Base-by-base conservation (phyloP, 1,140 invertebrate species). In the Pissodes strobi region DNA sequence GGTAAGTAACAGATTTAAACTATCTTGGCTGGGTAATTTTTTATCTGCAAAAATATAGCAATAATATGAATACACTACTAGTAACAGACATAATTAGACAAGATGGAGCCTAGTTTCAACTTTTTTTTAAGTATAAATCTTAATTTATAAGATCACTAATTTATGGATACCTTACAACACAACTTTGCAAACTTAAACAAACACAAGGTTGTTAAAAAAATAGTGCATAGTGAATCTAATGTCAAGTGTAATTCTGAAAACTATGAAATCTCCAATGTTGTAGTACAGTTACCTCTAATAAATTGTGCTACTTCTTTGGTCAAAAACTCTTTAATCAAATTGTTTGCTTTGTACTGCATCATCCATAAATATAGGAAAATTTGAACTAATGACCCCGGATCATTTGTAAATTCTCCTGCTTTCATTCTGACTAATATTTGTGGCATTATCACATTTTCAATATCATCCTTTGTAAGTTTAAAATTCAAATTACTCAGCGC, bases 321-420 rank as follows among this genome's bases (percentile, higher is more conserved):
- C 18, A 76, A 61, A 49, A 62, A 51, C 53, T 61, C 58, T 45
- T 68, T 63, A 43, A 78, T 63, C 18, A 78, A 46, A 37, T 72
- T 64, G 34, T 57, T 43, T 25, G 74, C 55, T 43, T 69, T 69
- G 58, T 73, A 76, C 34, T 72, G 69, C 41, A 74, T 62, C 60
- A 75, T 75, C 76, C 76, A 78, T 22, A 77, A 58, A 69, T 76
- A 77, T 21, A 75, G 64, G 37, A 68, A 41, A 12, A 66, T 68
- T 53, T 78, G 73, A 12, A 75, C 25, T 6, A 77, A 45, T 19
- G 51, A 41, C 10, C 58, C 58, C 6, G 46, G 30, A 49, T 75
- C 69, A 23, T 59, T 64, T 27, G 69, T 53, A 52, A 71, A 71
- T 23, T 73, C 63, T n/a, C 68, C 61, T 8, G 18, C 41, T 13